Conservation (phyloP, 2,113 vertebrate species). For the Macroglossus sobrinus region DNA sequence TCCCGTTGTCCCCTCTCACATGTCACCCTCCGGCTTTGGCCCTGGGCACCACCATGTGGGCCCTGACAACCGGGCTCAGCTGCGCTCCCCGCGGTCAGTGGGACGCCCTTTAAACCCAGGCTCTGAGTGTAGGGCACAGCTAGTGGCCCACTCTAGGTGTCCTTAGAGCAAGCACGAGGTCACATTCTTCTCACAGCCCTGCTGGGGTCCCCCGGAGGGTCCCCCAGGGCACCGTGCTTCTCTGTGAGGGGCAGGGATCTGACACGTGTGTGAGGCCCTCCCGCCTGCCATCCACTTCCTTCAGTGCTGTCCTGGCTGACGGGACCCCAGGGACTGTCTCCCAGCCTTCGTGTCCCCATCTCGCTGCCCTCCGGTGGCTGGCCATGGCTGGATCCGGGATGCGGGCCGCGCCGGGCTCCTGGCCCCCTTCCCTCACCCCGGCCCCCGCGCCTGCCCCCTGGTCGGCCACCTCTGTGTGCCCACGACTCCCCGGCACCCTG, state of each 20-base stretch:
- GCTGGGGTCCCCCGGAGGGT: background rate
- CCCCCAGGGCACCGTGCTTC: fast-evolving
- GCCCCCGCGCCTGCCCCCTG: fast-evolving
- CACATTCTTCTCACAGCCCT: background rate
- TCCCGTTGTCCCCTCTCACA: no score
- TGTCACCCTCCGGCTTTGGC: background rate
- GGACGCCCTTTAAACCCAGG: background rate
- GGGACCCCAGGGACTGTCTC: background rate
- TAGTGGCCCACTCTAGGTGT: no score
- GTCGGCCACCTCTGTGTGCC: fast-evolving
- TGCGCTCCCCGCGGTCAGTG: background rate
- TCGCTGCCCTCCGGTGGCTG: background rate
- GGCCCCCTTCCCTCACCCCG: background rate
- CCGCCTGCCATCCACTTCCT: no score
- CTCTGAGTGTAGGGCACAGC: background rate
- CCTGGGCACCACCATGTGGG: background rate
- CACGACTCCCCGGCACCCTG: fast-evolving
- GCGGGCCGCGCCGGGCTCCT: background rate
- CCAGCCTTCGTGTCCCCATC: background rate
- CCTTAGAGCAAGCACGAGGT: background rate
- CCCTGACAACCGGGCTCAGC: background rate
- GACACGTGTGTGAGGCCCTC: no score
- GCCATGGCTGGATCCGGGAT: background rate
- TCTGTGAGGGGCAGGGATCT: background rate
- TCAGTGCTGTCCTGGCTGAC: background rate